These are phyloP conservation scores for Potamilus streckersoni DNA, from an alignment of 1,140 invertebrate species.

Conservation along the genomic window DNA sequence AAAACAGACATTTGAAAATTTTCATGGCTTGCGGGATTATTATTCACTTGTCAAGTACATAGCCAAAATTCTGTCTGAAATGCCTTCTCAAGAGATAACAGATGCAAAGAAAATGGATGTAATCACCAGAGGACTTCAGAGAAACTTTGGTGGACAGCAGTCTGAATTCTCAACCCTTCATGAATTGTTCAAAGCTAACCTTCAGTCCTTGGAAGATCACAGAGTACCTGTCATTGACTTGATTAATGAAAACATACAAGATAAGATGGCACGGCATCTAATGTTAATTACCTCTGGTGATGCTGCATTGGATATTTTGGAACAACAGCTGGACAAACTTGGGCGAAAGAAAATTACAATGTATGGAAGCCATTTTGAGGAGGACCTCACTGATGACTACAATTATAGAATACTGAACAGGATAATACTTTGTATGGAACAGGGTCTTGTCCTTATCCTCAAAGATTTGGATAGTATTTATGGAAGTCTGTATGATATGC, in stretches of 20 bases:
- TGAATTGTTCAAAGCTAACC: constrained; percentile 16
- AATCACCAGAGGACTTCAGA: constrained; percentile 25
- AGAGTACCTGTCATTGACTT: constrained; percentile 13
- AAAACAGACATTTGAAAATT: constrained; percentile 36
- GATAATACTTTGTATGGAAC: constrained; percentile 47
- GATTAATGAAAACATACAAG: constrained; percentile 26
- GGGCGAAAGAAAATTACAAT: constrained; percentile 23
- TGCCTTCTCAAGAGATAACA: constrained; percentile 7
- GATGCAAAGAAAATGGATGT: constrained; percentile 12
- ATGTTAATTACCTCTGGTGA: constrained; percentile 26
- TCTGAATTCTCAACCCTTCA: constrained; percentile 13
- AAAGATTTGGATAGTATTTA: constrained; percentile 46
- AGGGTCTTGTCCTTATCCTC: constrained; percentile 39
- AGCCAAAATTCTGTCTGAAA: constrained; percentile 1
- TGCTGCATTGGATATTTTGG: constrained; percentile 26
- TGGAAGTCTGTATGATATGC: constrained; percentile 49
- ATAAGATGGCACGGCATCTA: constrained; percentile 26
- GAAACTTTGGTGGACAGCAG: constrained; percentile 42
- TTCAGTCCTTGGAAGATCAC: neutral
- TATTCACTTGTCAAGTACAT: constrained; percentile 44
- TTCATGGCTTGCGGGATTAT: constrained; percentile 57
- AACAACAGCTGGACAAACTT: constrained; percentile 1
- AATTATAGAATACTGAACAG: constrained; percentile 40
- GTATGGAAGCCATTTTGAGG: constrained; percentile 44
- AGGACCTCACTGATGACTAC: constrained; percentile 41